Percentiles rank a stretch among this genome's conserved stretches.
Evolutionary conservation across 2,888 invertebrate genomes (phyloP).

Genomic region (Deroplatys truncata): DNA sequence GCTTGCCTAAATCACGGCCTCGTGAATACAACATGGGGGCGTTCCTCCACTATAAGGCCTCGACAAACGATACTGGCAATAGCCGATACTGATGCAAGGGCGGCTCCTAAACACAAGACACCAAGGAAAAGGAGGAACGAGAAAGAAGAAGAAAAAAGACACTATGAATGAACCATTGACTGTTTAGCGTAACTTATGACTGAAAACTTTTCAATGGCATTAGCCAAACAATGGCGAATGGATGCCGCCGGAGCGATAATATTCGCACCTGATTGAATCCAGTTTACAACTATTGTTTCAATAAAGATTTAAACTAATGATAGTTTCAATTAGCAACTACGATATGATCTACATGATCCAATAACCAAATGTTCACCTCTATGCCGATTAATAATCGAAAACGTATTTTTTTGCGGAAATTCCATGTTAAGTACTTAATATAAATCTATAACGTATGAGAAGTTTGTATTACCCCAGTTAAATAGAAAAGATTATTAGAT

Average conservation of each 20-base stretch:
- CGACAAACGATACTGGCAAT: not conserved
- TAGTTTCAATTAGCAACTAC: not conserved
- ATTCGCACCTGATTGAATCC: not conserved
- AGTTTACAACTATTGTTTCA: not conserved
- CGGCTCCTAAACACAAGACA: not conserved
- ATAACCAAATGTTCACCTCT: too few relatives aligned
- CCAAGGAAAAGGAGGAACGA: not conserved
- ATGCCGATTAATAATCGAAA: too few relatives aligned
- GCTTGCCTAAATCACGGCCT: constrained; percentile 22
- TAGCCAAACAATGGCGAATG: not conserved
- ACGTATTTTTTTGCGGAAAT: too few relatives aligned
- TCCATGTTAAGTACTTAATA: too few relatives aligned
- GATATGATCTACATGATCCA: not conserved
- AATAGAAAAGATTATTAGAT: too few relatives aligned
- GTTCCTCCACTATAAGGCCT: constrained; percentile 7
- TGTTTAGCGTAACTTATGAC: not conserved
- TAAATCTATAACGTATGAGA: too few relatives aligned
- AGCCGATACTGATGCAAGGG: too few relatives aligned
- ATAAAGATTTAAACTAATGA: not conserved
- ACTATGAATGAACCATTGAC: constrained; percentile 12
- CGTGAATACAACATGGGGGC: constrained; percentile 15
- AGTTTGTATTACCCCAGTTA: too few relatives aligned
- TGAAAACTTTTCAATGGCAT: not conserved
- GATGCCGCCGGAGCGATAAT: not conserved
- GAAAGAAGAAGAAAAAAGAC: not conserved